Percentiles rank a stretch among this genome's conserved stretches.
These are phyloP conservation scores for Ophioderma brevispina DNA, from an alignment of 35 echinoderm and acorn worm genomes.

Conservation along the genomic window DNA sequence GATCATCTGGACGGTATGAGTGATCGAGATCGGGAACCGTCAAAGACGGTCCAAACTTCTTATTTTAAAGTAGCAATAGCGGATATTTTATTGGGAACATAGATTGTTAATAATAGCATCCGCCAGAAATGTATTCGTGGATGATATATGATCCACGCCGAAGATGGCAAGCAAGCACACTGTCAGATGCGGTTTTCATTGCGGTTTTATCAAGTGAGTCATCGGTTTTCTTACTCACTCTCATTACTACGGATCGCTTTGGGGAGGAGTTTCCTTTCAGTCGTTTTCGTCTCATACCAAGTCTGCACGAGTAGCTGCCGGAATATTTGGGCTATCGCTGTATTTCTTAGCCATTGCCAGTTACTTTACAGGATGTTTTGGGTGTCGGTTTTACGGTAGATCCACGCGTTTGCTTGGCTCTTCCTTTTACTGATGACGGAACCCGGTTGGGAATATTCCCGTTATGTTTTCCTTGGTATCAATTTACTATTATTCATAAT, in stretches of 20 bases:
- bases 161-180: conserved; percentile 74
- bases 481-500: conserved; percentile 81
- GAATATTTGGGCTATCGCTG: conserved; percentile 66
- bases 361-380: conserved; percentile 51
- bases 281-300: conserved; percentile 80
- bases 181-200: conserved; percentile 80
- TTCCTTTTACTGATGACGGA: conserved; percentile 66
- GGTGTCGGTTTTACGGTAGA: conserved; percentile 81
- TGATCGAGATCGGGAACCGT: conserved; percentile 68
- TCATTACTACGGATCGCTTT: conserved; percentile 88
- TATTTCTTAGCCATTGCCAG: conserved; percentile 80
- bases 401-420: conserved; percentile 88
- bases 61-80: conserved; percentile 83
- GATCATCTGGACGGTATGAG: conserved; percentile 70
- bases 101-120: conserved; percentile 92
- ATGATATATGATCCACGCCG: conserved; percentile 87
- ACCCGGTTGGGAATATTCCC: conserved; percentile 92
- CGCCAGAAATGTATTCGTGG: conserved; percentile 81
- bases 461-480: conserved; percentile 76
- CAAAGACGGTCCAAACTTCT: conserved; percentile 88
- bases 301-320: conserved; percentile 50
- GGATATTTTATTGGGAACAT: conserved; percentile 90
- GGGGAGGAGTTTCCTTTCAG: conserved; percentile 91
- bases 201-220: conserved; percentile 86
- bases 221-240: conserved; percentile 82